Evolutionary conservation across 2,797 vertebrate genomes (phyloP), one percentile per base, ranked within the genome.

Genomic region (Morus bassanus): DNA sequence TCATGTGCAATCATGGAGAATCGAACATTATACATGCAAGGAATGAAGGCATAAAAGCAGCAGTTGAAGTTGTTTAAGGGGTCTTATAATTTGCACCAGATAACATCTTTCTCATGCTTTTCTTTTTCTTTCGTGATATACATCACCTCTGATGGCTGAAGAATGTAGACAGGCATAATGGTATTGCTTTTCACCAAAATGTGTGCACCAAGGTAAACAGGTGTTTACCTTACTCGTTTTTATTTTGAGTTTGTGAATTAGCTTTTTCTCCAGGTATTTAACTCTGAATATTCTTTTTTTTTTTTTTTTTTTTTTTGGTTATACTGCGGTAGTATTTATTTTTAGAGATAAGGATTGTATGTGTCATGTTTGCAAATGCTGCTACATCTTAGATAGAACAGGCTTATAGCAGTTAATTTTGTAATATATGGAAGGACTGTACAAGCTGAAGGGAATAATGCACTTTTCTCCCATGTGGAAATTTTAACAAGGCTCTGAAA

Each of bases 81-180:
- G 94, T 97, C 96, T 97, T 94, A 93, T 53, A 89, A 89, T 97
- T 98, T 98, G 98, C 94, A 91, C 97, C 98, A 96, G 96, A 97
- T 97, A 97, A 97, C 94, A 97, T 98, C 98, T 96, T 98, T 97
- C 97, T 96, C 97, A 98, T 98, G 98, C 98, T 98, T 97, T 97
- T 96, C 95, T 97, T 96, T 94, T 92, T 93, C 95, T 87, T 97
- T 97, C 95, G 97, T 97, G 95, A 87, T 97, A 89, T 93, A 95
- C 96, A 95, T 98, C 98, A 98, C 98, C 98, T 98, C 98, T 98
- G 98, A 98, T 98, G 98, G 99, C 99, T 98, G 97, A 99, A 98
- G 99, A 99, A 99, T 99, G 99, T 99, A 99, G 98, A 98, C 98
- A 98, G 98, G 98, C 98, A 96, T 97, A 98, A 98, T 91, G 97